phyloP scores from a whole-genome alignment of 2,113 vertebrate genomes.

The Leucosticte australis region DNA sequence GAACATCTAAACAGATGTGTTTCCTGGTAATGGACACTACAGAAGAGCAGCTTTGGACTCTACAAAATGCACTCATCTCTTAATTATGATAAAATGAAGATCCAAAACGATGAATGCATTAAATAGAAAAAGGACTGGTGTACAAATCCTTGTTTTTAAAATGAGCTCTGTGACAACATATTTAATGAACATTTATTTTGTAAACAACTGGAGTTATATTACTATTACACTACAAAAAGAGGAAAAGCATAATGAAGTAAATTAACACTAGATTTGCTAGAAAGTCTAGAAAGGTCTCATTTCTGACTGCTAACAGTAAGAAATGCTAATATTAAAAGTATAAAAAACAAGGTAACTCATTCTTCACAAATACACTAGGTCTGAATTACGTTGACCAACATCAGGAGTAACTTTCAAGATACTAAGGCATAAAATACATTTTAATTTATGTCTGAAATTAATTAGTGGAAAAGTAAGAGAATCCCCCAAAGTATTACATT shows the following conservation, averaged over 20 bases:
- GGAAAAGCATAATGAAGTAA: neutral
- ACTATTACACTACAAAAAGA: neutral
- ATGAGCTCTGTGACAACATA: neutral
- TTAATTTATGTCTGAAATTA: neutral
- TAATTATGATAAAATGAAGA: neutral
- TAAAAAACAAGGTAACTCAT: neutral
- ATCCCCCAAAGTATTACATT: neutral
- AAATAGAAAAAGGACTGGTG: neutral
- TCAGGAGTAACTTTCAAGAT: neutral
- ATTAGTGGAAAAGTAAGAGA: neutral
- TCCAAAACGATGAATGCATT: neutral
- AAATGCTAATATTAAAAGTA: neutral
- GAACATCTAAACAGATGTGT: rapidly evolving
- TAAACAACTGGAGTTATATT: neutral
- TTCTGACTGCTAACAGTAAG: neutral
- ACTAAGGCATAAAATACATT: neutral
- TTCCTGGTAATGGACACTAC: neutral
- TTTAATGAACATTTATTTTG: neutral
- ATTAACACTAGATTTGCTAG: neutral
- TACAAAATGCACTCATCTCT: neutral
- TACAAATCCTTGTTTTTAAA: neutral
- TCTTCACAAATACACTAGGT: neutral
- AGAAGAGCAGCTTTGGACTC: neutral
- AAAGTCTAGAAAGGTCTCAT: neutral
- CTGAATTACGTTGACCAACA: neutral